phyloP scores from a whole-genome alignment of 1,140 invertebrate genomes.

The Lasaia peninsularis region DNA sequence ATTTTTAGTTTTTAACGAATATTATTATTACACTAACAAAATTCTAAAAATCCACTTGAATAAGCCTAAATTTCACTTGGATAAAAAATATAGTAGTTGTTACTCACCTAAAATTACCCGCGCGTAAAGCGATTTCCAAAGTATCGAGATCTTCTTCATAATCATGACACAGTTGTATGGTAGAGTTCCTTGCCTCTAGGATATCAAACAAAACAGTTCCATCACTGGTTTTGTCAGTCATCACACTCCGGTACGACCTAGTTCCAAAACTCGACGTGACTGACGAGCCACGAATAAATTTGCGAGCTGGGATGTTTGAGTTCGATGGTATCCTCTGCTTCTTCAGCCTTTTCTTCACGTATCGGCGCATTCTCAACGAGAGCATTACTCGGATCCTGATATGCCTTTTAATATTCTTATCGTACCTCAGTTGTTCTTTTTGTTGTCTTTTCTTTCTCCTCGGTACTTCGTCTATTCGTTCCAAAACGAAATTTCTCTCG shows the following conservation, averaged over 20 bases:
- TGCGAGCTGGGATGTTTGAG: conserved; percentile 35
- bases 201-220: conserved; percentile 67
- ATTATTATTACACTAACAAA: too few species aligned
- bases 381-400: conserved; percentile 72
- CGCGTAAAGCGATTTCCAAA: conserved; percentile 63
- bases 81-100: background rate
- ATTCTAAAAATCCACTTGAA: too few species aligned
- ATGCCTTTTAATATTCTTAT: conserved; percentile 72
- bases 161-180: conserved; percentile 68
- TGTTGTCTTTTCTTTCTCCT: conserved; percentile 44
- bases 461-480: conserved; percentile 58
- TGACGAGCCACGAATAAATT: conserved; percentile 42
- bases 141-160: conserved; percentile 66
- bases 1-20: too few species aligned
- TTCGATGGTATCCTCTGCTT: conserved; percentile 41
- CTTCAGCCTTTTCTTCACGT: conserved; percentile 58
- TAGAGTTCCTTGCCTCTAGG: conserved; percentile 68
- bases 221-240: conserved; percentile 59
- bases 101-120: conserved; percentile 70
- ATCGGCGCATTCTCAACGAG: conserved; percentile 65
- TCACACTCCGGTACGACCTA: conserved; percentile 57
- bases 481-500: conserved; percentile 39
- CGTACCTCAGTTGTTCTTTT: conserved; percentile 65
- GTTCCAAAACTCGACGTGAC: conserved; percentile 59
- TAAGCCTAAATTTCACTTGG: too few species aligned